Evolutionary conservation across 23 tunicate species (phyloP).

Genomic region (Botrylloides violaceus): DNA sequence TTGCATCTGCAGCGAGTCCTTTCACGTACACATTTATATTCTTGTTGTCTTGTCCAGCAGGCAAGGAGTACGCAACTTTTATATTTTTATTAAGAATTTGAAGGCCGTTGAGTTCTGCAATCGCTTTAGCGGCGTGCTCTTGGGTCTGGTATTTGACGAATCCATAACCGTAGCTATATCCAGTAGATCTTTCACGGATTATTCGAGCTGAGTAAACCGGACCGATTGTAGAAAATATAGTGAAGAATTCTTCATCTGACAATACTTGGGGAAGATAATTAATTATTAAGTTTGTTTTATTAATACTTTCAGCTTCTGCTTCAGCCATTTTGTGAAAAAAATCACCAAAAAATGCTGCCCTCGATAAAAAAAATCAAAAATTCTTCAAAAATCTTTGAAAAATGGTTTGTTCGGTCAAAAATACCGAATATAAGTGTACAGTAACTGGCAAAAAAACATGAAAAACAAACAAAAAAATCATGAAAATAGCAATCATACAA

Average conservation of each 20-base stretch:
- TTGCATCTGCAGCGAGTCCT: conserved; percentile 37
- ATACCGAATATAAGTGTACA: too few species aligned
- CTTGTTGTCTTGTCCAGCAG: conserved; percentile 67
- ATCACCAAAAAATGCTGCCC: background rate
- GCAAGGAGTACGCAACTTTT: conserved; percentile 91
- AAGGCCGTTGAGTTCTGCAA: conserved; percentile 51
- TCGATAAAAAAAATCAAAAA: too few species aligned
- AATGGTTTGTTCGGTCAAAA: too few species aligned
- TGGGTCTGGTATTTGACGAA: conserved; percentile 60
- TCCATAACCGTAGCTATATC: conserved; percentile 92
- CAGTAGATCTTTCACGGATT: conserved; percentile 64
- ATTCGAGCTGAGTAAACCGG: conserved; percentile 66
- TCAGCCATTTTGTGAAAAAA: conserved; percentile 3
- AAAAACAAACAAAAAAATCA: too few species aligned
- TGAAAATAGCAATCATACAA: too few species aligned
- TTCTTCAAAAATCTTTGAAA: too few species aligned
- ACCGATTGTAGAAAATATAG: conserved; percentile 53
- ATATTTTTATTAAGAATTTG: conserved; percentile 50
- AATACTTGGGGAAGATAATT: conserved; percentile 89
- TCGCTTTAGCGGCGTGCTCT: conserved; percentile 81
- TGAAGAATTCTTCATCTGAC: conserved; percentile 69
- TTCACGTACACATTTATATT: conserved; percentile 83
- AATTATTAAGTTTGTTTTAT: conserved; percentile 76
- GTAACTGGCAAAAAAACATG: too few species aligned
- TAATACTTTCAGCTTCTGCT: background rate